These are phyloP conservation scores for Phocoena sinus DNA, from an alignment of 2,113 vertebrate genomes.

Conservation along the genomic window DNA sequence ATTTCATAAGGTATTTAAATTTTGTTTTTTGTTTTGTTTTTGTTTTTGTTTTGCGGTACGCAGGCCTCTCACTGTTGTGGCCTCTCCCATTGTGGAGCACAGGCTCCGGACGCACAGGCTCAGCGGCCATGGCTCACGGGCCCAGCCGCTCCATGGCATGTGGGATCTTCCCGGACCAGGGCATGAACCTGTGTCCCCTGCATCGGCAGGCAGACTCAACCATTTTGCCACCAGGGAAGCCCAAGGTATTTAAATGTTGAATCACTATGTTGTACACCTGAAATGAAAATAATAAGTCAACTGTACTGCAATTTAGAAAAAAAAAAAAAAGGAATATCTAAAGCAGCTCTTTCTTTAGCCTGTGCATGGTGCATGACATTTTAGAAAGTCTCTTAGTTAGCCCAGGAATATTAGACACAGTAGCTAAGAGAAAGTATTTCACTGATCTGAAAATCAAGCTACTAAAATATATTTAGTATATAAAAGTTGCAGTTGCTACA, in stretches of 20 bases:
- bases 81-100: too few species aligned
- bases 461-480: background rate
- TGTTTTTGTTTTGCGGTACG: too few species aligned
- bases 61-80: too few species aligned
- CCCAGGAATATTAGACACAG: background rate
- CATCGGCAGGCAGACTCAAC: too few species aligned
- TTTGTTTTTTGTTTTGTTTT: too few species aligned
- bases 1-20: background rate
- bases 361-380: accelerated
- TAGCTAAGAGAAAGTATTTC: background rate
- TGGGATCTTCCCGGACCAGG: too few species aligned
- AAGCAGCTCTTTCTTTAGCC: background rate
- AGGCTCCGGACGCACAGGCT: too few species aligned
- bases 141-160: too few species aligned
- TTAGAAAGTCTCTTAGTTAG: background rate
- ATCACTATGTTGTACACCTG: background rate
- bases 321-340: background rate
- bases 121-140: too few species aligned
- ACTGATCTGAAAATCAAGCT: background rate
- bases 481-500: background rate
- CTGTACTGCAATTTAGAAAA: background rate
- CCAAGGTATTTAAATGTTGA: background rate
- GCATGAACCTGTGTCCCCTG: too few species aligned
- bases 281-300: background rate
- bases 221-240: too few species aligned